Conservation (phyloP, 2,113 vertebrate genomes). For the Cyphomyrus plagiostoma region DNA sequence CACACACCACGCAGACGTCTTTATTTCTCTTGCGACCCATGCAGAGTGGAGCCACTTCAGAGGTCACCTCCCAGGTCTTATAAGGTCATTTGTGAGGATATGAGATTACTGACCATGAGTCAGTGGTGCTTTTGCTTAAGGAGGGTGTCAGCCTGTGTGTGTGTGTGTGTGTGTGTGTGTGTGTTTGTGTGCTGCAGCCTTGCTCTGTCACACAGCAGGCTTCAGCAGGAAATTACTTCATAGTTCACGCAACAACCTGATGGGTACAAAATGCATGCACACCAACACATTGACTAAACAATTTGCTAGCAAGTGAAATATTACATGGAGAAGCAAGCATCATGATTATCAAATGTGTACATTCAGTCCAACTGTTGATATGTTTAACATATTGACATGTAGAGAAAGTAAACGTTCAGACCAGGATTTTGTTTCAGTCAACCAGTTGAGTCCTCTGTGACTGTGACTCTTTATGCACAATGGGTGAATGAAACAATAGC, state of each 20-base stretch:
- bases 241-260: background rate
- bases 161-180: background rate
- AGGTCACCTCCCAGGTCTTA: background rate
- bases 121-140: background rate
- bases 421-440: background rate
- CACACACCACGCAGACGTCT: conserved; percentile 2
- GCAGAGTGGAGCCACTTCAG: background rate
- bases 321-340: background rate
- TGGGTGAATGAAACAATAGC: background rate
- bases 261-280: background rate
- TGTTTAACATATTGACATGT: background rate
- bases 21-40: background rate
- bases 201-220: background rate
- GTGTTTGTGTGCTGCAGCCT: background rate
- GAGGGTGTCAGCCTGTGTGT: background rate
- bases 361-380: background rate
- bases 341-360: background rate
- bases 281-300: background rate
- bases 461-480: background rate
- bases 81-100: background rate
- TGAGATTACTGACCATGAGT: background rate
- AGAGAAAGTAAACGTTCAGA: background rate
- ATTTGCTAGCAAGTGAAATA: background rate
- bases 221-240: background rate
- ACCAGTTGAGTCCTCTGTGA: background rate